These are phyloP conservation scores for Acanthosepion esculentum DNA, from an alignment of 2,888 invertebrate species.

Conservation along the genomic window DNA sequence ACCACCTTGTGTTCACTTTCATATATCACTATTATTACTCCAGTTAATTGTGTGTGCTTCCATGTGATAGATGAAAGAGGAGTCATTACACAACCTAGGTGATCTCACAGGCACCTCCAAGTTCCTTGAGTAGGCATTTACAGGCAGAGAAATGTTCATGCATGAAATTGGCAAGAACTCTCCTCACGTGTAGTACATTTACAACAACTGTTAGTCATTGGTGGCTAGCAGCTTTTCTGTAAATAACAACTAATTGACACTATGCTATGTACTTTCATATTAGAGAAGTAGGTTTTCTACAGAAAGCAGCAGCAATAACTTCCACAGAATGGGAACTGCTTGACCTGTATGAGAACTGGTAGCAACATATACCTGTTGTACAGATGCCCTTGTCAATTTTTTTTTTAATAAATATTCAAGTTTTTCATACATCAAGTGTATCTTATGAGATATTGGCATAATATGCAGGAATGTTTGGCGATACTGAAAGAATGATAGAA, in stretches of 20 bases:
- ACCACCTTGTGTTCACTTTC: not conserved
- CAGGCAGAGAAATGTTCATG: not conserved
- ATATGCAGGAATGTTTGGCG: not conserved
- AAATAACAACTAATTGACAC: constrained; percentile 33
- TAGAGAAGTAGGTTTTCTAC: constrained; percentile 1
- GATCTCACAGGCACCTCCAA: not conserved
- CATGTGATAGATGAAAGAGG: not conserved
- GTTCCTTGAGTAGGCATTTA: not conserved
- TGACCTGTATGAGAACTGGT: not conserved
- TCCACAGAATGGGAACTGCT: not conserved
- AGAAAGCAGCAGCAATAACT: not conserved
- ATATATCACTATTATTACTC: not conserved
- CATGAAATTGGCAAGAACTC: constrained; percentile 33
- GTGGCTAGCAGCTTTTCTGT: not conserved
- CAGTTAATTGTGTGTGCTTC: not conserved
- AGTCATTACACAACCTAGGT: not conserved
- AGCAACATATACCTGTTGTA: constrained; percentile 16
- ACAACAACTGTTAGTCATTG: constrained; percentile 33
- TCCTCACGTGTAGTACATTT: not conserved
- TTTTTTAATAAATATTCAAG: not conserved
- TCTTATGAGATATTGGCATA: not conserved
- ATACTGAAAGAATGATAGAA: too few relatives aligned
- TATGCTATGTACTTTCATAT: not conserved
- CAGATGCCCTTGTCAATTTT: not conserved
- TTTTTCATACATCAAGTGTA: not conserved